Evolutionary conservation across 2,888 invertebrate genomes (phyloP).

Genomic region (Noctua janthe): DNA sequence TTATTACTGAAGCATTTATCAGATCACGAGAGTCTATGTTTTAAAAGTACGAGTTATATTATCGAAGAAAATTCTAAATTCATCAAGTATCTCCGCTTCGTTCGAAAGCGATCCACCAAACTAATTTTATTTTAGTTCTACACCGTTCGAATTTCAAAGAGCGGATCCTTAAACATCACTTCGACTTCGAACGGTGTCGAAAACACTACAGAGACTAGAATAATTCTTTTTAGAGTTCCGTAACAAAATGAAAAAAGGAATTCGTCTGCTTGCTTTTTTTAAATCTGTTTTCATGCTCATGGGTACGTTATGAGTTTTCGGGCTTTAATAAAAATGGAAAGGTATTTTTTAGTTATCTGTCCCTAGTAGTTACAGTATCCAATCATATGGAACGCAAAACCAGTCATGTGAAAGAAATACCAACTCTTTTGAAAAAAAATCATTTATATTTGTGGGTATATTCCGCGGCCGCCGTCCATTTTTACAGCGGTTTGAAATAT

Average conservation of each 20-base stretch:
- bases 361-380: not conserved
- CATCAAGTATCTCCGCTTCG: not conserved
- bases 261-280: not conserved
- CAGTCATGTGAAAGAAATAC: not conserved
- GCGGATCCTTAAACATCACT: not conserved
- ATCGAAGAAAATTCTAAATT: not conserved
- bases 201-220: not conserved
- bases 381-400: not conserved
- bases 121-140: not conserved
- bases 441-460: not conserved
- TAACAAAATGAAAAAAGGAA: not conserved
- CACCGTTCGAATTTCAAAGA: conserved; percentile 9
- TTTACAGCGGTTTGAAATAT: conserved; percentile 10
- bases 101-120: not conserved
- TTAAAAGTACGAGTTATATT: not conserved
- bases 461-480: not conserved
- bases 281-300: too few species aligned
- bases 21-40: not conserved
- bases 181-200: not conserved
- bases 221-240: not conserved
- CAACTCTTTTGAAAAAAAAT: not conserved
- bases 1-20: not conserved
- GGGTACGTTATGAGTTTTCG: too few species aligned
- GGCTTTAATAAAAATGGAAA: not conserved
- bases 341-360: not conserved